Percentiles rank a stretch among this genome's conserved stretches.
phyloP scores from a whole-genome alignment of 2,113 vertebrate genomes.

The Parus major region DNA sequence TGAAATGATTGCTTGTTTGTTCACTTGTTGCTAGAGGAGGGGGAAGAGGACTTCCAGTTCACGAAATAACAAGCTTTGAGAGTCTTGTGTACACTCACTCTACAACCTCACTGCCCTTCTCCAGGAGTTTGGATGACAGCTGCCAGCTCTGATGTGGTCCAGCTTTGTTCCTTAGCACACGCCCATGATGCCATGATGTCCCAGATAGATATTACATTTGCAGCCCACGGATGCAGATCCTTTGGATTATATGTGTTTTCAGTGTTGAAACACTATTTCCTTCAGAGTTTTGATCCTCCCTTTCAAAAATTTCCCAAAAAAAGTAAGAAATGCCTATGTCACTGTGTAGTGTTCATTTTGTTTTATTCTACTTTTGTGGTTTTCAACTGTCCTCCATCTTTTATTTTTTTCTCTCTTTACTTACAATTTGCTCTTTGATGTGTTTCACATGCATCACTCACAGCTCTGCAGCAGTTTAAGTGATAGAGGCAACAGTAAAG shows the following conservation, averaged over 20 bases:
- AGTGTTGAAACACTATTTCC: background rate
- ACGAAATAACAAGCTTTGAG: background rate
- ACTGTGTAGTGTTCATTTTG: background rate
- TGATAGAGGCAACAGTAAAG: background rate
- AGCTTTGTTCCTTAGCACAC: background rate
- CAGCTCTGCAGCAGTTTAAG: background rate
- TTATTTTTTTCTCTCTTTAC: background rate
- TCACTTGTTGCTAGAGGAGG: background rate
- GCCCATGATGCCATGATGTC: accelerated
- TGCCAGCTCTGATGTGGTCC: background rate
- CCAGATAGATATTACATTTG: background rate
- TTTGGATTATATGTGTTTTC: background rate
- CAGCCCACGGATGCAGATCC: background rate
- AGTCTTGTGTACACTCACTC: background rate
- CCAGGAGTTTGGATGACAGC: background rate
- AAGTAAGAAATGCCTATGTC: background rate
- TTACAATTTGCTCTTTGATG: background rate
- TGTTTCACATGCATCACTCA: background rate
- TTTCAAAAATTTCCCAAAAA: background rate
- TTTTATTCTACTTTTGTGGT: background rate
- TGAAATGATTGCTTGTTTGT: background rate
- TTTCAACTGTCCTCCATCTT: background rate
- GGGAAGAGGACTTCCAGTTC: background rate
- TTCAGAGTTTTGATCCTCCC: background rate
- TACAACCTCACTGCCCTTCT: accelerated